These are phyloP conservation scores for Drosophila picticornis DNA, from an alignment of 2,888 invertebrate species.

Conservation along the genomic window DNA sequence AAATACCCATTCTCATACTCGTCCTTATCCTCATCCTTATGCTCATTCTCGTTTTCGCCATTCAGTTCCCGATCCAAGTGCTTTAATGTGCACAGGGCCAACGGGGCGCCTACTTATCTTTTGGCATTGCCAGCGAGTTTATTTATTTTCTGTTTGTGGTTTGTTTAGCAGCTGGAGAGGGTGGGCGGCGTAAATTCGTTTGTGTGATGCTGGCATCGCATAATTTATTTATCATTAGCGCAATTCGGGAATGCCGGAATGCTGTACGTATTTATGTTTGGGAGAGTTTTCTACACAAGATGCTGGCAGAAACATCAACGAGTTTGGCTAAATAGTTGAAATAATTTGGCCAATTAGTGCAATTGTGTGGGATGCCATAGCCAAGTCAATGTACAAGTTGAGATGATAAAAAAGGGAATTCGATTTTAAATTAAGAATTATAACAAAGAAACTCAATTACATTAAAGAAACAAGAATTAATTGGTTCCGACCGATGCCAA, in stretches of 20 bases:
- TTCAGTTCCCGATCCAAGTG: conserved; percentile 19
- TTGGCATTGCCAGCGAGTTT: conserved; percentile 70
- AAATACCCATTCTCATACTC: background rate
- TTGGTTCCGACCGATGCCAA: background rate
- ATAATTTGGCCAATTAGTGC: conserved; percentile 74
- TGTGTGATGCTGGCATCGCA: conserved; percentile 69
- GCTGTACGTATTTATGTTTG: conserved; percentile 16
- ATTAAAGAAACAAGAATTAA: background rate
- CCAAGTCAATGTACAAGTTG: conserved; percentile 6
- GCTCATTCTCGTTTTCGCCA: background rate
- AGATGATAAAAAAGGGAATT: background rate
- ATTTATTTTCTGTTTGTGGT: conserved; percentile 76
- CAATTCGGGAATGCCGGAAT: conserved; percentile 69
- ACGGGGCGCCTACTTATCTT: conserved; percentile 72
- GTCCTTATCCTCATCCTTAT: background rate
- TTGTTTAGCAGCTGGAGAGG: conserved; percentile 26
- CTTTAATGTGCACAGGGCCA: conserved; percentile 53
- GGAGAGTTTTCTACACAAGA: conserved; percentile 29
- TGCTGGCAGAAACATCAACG: conserved; percentile 37
- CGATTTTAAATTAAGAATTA: background rate
- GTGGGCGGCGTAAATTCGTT: conserved; percentile 36
- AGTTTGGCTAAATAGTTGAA: conserved; percentile 70
- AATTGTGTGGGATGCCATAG: conserved; percentile 23
- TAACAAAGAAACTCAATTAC: background rate
- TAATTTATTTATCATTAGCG: conserved; percentile 81